Conservation (phyloP, 2,113 vertebrate genomes). For the Pipa parva region DNA sequence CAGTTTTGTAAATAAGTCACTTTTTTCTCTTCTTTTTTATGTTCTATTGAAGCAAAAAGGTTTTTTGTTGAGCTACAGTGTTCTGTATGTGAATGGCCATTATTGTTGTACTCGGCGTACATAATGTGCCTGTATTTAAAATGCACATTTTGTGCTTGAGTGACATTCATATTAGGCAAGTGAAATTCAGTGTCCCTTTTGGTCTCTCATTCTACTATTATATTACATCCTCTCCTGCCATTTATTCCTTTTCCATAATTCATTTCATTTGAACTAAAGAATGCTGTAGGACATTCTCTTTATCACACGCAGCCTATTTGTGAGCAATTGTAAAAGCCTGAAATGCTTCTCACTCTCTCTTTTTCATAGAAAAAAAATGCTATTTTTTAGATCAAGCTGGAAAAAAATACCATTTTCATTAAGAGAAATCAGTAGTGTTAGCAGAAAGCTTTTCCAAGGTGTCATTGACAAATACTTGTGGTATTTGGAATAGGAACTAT, state of each 20-base stretch:
- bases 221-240: neutral
- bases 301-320: neutral
- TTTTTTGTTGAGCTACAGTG: no score
- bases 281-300: constrained; percentile 6
- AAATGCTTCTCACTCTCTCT: neutral
- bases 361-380: neutral
- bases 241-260: constrained; percentile 29
- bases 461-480: neutral
- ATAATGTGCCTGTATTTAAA: neutral
- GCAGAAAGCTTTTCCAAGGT: neutral
- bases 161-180: neutral
- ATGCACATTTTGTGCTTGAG: constrained; percentile 1
- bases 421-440: neutral
- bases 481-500: neutral
- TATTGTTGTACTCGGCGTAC: neutral
- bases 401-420: neutral
- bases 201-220: neutral
- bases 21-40: no score
- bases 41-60: no score
- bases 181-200: neutral
- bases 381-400: neutral
- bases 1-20: no score
- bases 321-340: constrained; percentile 15
- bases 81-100: no score
- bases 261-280: constrained; percentile 24